Base-by-base conservation (phyloP, 2,113 vertebrate species). In the Accipiter cooperii region DNA sequence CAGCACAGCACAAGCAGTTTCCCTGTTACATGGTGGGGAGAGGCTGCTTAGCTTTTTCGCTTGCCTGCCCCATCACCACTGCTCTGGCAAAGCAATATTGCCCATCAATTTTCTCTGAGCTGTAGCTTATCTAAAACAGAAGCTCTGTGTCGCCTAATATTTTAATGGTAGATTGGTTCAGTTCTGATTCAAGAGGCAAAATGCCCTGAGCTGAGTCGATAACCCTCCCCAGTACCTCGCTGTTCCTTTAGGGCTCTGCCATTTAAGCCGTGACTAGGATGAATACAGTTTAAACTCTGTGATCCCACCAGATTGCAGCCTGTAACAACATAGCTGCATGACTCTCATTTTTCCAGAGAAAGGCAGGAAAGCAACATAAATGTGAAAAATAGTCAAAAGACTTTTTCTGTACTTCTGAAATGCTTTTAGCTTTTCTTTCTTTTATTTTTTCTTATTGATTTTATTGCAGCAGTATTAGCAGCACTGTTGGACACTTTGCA, bases 161-260 rank as follows among this genome's bases (percentile, higher is more conserved):
- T 96, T 93, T 84, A 52, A 33, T 61, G 47, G 64, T 34, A 40
- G 29, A 4, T 55, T 54, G 36, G 28, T 44, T 91, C 51, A 93
- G 61, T 54, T 84, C 73, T 44, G 36, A 78, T 61, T 91, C 40
- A 44, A 52, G 91, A 42, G 66, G 29, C 19, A 82, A 51, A 89
- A 70, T 21, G 19, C 57, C 66, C 54, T 61, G 55, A 73, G 74
- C 8, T 42, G 84, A 42, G 65, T 2, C 82, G 89, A 83, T 40
- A 84, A 73, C 65, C 42, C 47, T 57, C 87, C 76, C 54, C 13
- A 70, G n/a, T 47, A 51, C 34, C 69, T 95, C 1, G 1, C 80
- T 86, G 95, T 81, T 96, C 79, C 87, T 96, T 95, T 18, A 93
- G 96, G 95, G 89, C 81, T 93, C 40, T 94, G 84, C 93, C 51